Percentiles rank a stretch among this genome's conserved stretches.
Conservation (phyloP, 1,140 invertebrate species). For the Plectrocnemia conspersa region DNA sequence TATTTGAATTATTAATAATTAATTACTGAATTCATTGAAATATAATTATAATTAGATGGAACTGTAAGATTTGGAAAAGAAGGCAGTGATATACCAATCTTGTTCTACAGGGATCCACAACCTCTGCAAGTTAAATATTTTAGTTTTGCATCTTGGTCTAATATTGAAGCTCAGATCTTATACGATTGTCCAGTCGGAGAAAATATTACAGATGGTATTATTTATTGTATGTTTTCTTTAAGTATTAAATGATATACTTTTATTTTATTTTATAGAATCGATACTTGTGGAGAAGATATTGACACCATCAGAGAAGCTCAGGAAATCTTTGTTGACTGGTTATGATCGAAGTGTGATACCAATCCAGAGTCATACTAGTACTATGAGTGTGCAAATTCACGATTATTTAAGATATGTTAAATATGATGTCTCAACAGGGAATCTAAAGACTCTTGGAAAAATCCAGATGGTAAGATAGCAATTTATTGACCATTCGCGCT, state of each 20-base stretch:
- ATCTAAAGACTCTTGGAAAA: background rate
- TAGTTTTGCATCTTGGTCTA: constrained; percentile 57
- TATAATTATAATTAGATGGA: constrained; percentile 42
- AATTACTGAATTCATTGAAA: background rate
- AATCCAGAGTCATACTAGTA: background rate
- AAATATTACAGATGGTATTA: constrained; percentile 30
- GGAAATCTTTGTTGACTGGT: constrained; percentile 35
- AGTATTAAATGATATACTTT: background rate
- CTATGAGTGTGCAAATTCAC: background rate
- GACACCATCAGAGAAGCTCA: constrained; percentile 37
- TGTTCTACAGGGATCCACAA: constrained; percentile 51
- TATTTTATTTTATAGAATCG: constrained; percentile 24
- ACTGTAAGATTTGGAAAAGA: constrained; percentile 53
- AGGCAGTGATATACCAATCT: constrained; percentile 49
- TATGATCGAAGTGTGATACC: constrained; percentile 40
- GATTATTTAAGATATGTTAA: constrained; percentile 10
- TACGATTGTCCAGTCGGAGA: constrained; percentile 51
- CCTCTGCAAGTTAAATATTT: constrained; percentile 53
- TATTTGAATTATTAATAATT: background rate
- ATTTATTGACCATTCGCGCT: too few relatives aligned
- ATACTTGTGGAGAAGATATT: constrained; percentile 34
- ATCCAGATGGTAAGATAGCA: background rate
- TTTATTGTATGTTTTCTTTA: background rate
- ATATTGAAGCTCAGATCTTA: constrained; percentile 55
- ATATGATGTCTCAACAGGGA: constrained; percentile 5